Conservation (phyloP, 2,888 invertebrate genomes). For the Agrochola macilenta region DNA sequence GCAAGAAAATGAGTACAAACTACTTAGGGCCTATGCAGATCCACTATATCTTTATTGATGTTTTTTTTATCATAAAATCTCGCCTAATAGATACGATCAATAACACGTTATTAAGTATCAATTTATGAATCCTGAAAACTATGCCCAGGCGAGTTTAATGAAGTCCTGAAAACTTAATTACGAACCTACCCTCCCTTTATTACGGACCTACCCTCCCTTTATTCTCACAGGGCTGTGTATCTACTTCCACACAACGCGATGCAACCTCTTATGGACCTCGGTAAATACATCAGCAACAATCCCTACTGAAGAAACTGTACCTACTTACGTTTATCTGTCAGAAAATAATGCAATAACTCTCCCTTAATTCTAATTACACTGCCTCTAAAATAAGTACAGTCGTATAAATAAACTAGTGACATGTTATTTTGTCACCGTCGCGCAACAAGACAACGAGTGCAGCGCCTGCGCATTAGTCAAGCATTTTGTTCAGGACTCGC, state of each 20-base stretch:
- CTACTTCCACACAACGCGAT: neutral
- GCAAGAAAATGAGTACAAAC: neutral
- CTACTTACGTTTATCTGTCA: neutral
- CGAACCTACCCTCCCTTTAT: too few relatives aligned
- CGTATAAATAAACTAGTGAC: conserved; percentile 62
- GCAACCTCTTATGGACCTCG: neutral
- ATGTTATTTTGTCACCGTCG: conserved; percentile 41
- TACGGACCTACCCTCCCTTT: too few relatives aligned
- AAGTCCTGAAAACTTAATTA: too few relatives aligned
- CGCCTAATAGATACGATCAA: neutral
- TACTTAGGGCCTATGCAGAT: too few relatives aligned
- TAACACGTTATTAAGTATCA: neutral
- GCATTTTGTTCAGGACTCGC: conserved; percentile 63
- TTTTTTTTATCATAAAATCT: neutral
- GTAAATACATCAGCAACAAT: neutral
- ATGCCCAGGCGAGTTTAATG: neutral
- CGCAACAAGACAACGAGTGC: conserved; percentile 54
- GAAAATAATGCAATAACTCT: neutral
- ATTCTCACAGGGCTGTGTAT: neutral
- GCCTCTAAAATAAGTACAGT: conserved; percentile 50
- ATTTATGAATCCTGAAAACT: neutral
- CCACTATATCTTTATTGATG: neutral
- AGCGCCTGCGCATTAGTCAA: conserved; percentile 64
- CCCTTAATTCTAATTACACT: conserved; percentile 22
- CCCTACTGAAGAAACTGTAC: neutral